These are phyloP conservation scores for Nephila pilipes DNA, from an alignment of 1,140 invertebrate species.

Conservation along the genomic window DNA sequence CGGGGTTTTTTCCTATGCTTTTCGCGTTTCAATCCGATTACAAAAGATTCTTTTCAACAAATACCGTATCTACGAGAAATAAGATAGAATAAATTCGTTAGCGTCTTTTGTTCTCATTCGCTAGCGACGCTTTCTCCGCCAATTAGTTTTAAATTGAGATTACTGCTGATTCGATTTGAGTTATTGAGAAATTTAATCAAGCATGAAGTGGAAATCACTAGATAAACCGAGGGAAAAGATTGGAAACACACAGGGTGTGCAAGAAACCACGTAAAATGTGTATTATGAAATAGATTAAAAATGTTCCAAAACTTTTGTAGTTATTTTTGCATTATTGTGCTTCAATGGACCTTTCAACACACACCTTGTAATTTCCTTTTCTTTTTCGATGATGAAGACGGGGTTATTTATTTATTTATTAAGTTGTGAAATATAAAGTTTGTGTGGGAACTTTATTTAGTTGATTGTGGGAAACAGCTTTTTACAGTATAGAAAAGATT, in stretches of 20 bases:
- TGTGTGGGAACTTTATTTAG: too few species aligned
- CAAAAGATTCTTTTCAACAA: conserved; percentile 46
- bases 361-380: background rate
- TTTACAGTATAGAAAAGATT: background rate
- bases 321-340: background rate
- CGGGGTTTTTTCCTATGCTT: conserved; percentile 41
- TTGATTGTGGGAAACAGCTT: background rate
- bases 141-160: conserved; percentile 69
- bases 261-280: background rate
- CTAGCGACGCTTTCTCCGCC: conserved; percentile 43
- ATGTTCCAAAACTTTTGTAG: background rate
- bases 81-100: conserved; percentile 36
- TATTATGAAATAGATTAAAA: conserved; percentile 54
- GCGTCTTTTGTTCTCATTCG: background rate
- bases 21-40: conserved; percentile 64
- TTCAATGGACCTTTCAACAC: background rate
- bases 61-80: conserved; percentile 24
- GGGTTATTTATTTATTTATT: background rate
- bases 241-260: background rate
- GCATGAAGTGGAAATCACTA: conserved; percentile 47
- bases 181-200: conserved; percentile 68
- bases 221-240: background rate
- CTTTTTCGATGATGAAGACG: background rate
- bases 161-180: conserved; percentile 62
- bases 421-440: background rate